Conservation (phyloP, 2,888 invertebrate genomes). For the Eueremaeus valkanovi region DNA sequence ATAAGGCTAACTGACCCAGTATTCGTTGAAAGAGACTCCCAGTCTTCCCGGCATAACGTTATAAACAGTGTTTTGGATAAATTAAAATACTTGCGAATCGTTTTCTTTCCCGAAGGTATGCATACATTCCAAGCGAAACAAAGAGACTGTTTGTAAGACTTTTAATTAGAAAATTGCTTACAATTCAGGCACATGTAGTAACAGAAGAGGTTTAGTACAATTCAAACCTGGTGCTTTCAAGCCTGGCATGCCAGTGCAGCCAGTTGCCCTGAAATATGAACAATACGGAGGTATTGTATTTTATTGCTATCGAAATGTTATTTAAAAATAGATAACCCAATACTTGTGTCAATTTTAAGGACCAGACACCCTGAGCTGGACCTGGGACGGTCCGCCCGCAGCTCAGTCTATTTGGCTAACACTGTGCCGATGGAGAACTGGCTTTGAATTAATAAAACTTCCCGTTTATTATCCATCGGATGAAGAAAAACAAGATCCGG, state of each 20-base stretch:
- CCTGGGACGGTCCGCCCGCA: conserved; percentile 75
- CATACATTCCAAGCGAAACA: neutral
- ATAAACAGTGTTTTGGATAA: conserved; percentile 77
- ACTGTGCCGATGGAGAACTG: conserved; percentile 38
- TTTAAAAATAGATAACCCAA: conserved; percentile 1
- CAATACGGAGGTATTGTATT: conserved; percentile 39
- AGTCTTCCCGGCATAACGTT: conserved; percentile 82
- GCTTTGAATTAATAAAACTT: conserved; percentile 67
- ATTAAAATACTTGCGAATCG: conserved; percentile 75
- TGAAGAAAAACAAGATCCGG: conserved; percentile 78
- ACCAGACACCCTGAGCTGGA: conserved; percentile 55
- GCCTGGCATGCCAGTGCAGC: conserved; percentile 92
- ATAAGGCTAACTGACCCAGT: conserved; percentile 93
- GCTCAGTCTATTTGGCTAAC: conserved; percentile 51
- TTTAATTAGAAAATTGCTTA: neutral
- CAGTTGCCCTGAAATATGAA: conserved; percentile 81
- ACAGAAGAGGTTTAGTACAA: conserved; percentile 70
- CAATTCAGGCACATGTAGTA: conserved; percentile 70
- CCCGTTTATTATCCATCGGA: conserved; percentile 85
- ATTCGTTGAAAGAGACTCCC: conserved; percentile 88
- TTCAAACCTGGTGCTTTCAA: conserved; percentile 73
- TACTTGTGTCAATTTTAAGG: conserved; percentile 24
- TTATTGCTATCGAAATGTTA: neutral
- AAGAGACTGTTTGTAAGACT: neutral
- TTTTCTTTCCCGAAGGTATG: conserved; percentile 87